phyloP scores from a whole-genome alignment of 2,888 invertebrate species.

The Branchipolynoe longqiensis region DNA sequence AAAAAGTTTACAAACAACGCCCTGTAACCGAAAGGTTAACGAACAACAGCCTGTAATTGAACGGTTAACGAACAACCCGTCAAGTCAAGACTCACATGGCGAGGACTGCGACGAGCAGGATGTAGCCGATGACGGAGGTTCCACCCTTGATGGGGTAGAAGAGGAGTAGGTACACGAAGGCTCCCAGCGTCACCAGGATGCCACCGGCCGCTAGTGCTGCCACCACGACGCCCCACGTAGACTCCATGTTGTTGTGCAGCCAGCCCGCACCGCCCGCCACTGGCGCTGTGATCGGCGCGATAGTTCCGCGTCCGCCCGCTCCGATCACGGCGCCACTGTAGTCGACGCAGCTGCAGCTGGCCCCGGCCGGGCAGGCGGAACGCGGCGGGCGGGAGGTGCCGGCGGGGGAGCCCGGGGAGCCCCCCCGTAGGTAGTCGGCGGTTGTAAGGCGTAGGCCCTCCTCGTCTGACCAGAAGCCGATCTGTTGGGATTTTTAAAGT shows the following conservation, averaged over 20 bases:
- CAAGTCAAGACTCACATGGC: slow-evolving; percentile 72
- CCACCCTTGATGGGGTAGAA: slow-evolving; percentile 81
- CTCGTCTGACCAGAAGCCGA: slow-evolving; percentile 65
- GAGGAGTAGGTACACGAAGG: slow-evolving; percentile 81
- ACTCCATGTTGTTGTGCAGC: slow-evolving; percentile 76
- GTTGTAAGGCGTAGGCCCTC: slow-evolving; percentile 69
- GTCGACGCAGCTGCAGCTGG: neutral
- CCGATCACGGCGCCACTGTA: slow-evolving; percentile 12
- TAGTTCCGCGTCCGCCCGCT: neutral
- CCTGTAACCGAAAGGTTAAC: too few relatives aligned
- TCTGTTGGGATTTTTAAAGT: too few relatives aligned
- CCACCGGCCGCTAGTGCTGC: slow-evolving; percentile 80
- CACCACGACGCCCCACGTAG: slow-evolving; percentile 81
- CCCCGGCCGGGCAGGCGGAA: slow-evolving; percentile 5
- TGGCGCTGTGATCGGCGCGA: slow-evolving; percentile 65
- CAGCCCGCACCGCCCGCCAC: slow-evolving; percentile 59
- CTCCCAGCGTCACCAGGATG: slow-evolving; percentile 79
- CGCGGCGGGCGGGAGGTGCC: neutral
- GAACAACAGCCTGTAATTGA: too few relatives aligned
- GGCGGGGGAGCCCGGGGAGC: neutral
- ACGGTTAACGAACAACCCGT: too few relatives aligned
- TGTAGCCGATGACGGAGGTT: slow-evolving; percentile 82
- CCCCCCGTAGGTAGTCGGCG: slow-evolving; percentile 67
- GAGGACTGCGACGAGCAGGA: slow-evolving; percentile 82
- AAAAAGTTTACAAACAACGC: too few relatives aligned